Base-by-base conservation (phyloP, 2,888 invertebrate genomes). In the Ormyrus thymus region DNA sequence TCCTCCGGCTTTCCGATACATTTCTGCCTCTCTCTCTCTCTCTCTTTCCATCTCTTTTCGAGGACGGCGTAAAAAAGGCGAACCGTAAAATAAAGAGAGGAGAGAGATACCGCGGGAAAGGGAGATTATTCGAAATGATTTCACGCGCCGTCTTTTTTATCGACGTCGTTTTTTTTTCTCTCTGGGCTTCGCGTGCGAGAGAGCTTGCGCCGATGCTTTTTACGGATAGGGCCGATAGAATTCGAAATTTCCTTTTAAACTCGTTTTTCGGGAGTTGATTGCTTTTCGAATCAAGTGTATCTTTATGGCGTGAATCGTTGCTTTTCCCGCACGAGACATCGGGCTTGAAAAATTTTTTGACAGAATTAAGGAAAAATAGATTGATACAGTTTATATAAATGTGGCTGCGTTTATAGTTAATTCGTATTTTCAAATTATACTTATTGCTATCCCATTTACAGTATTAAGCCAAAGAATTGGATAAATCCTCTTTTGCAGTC, bases 11-110 rank as follows among this genome's bases (percentile, higher is more conserved):
- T 29, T 29, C 29, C 29, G 4, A n/a, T 29, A 29, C 29, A 29
- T 29, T 29, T 29, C 69, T 62, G n/a, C n/a, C 65, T 78, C 80
- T 81, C 84, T n/a, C 68, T 53, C 59, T 80, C 69, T 62, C 53
- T 79, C 10, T 72, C 62, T 61, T 29, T 58, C 65, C 51, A 29
- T 15, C 70, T 74, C 64, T 65, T 64, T 56, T 56, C 62, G 50
- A 55, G 75, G 61, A 13, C 56, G 11, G 50, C 45, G 59, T 75
- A 51, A 65, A 74, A 77, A 71, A 55, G n/a, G 51, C 43, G 48
- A 66, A 71, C 59, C 78, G 64, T 74, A 78, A 78, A 74, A 78
- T 78, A 74, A 74, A 78, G 71, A 56, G 43, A 53, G 53, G 51
- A n/a, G 74, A 53, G 53, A 79, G 78, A 78, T 61, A 78, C 72